Base-by-base conservation (phyloP, 2,113 vertebrate genomes). In the Poeciliopsis retropinna region DNA sequence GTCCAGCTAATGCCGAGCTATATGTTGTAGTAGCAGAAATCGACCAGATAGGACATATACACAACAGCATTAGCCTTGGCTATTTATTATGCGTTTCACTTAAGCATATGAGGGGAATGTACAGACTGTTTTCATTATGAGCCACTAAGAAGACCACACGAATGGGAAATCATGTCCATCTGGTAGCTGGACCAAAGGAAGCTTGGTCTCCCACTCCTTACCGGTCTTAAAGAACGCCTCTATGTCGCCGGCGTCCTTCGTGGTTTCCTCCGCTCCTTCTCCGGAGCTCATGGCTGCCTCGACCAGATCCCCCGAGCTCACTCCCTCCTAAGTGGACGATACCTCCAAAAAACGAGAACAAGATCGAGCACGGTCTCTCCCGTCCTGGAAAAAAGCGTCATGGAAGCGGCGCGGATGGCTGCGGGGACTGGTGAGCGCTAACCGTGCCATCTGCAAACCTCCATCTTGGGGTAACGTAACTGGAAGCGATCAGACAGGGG, bases 221-320 rank as follows among this genome's bases (percentile, higher is more conserved):
- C 97, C 97, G 72, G 96, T 95, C 94, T 96, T 96, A 85, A 96
- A 96, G 89, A 97, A 96, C 87, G 95, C 95, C 86, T 95, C 92
- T 91, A 96, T 95, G 91, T 98, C 97, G 90, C 96, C 93, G 87
- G 95, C 94, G 94, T 98, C 97, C 95, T 97, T 98, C 91, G 96
- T 94, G 39, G 96, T 94, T 90, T 98, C 97, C 84, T 97, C 97
- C 64, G 95, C 93, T 89, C 94, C 96, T 91, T 98, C 97, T 82
- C 95, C 96, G 82, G 95, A 96, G 93, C 95, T 96, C 95, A 94
- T 96, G 95, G 94, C 94, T 94, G 93, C 91, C 81, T 84, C 75
- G 78, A 89, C 74, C 82, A 85, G 80, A 77, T 73, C 5, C 80
- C 54, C 54, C 82, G 81, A 86, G 84, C 86, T 88, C 87, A 89